These are phyloP conservation scores for Augochlora pura DNA, from an alignment of 1,140 invertebrate species.

Conservation along the genomic window DNA sequence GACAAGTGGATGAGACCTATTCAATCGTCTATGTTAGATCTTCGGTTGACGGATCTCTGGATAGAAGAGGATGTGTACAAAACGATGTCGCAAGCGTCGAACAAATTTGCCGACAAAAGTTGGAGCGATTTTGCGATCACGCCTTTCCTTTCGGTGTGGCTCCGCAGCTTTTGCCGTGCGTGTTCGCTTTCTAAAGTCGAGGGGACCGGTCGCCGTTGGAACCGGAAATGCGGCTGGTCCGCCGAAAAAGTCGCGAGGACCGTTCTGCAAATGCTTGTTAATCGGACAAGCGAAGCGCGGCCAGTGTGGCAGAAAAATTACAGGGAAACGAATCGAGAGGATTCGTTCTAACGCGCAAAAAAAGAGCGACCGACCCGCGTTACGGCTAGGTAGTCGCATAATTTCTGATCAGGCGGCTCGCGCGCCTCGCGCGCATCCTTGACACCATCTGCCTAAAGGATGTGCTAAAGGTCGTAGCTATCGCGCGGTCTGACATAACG, in stretches of 20 bases:
- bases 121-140: neutral
- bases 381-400: slow-evolving; percentile 59
- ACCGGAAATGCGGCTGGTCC: slow-evolving; percentile 55
- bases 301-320: slow-evolving; percentile 19
- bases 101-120: neutral
- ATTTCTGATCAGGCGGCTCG: slow-evolving; percentile 57
- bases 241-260: slow-evolving; percentile 7
- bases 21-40: neutral
- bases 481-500: slow-evolving; percentile 23
- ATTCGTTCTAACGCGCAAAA: slow-evolving; percentile 34
- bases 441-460: slow-evolving; percentile 66
- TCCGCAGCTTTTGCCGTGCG: slow-evolving; percentile 20
- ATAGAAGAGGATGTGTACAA: neutral
- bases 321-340: slow-evolving; percentile 19
- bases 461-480: slow-evolving; percentile 61
- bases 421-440: slow-evolving; percentile 51
- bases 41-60: neutral
- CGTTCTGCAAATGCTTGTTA: too few species aligned
- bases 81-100: slow-evolving; percentile 3
- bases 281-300: neutral
- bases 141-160: neutral
- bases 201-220: slow-evolving; percentile 63
- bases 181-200: slow-evolving; percentile 75
- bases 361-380: slow-evolving; percentile 46
- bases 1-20: neutral